These are phyloP conservation scores for Aldrovandia affinis DNA, from an alignment of 2,797 vertebrate genomes.

Conservation along the genomic window DNA sequence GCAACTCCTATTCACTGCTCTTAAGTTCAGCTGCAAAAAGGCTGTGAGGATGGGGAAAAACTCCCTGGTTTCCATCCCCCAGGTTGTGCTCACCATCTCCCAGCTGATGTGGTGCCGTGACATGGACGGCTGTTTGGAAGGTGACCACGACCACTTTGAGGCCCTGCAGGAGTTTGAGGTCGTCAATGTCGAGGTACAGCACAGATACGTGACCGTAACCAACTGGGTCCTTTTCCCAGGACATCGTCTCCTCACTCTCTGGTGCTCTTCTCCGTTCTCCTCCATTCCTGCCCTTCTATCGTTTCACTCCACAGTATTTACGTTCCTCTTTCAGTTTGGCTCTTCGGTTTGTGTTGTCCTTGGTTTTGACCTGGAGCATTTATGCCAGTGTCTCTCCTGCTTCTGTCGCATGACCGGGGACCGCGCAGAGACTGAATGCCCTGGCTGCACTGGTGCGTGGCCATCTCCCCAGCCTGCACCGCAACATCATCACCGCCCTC, in stretches of 20 bases:
- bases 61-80: neutral
- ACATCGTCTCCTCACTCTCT: neutral
- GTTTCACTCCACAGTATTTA: neutral
- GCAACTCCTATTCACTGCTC: neutral
- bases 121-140: conserved; percentile 77
- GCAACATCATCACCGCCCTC: conserved; percentile 86
- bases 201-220: conserved; percentile 6
- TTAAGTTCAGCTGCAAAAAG: neutral
- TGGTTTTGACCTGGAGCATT: neutral
- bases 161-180: conserved; percentile 79
- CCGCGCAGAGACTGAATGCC: conserved; percentile 80
- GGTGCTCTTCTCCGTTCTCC: neutral
- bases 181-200: conserved; percentile 78
- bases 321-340: neutral
- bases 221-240: neutral
- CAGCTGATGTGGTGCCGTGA: conserved; percentile 89
- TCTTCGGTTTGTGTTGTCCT: neutral
- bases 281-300: neutral
- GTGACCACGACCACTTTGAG: conserved; percentile 64
- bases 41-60: neutral
- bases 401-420: neutral
- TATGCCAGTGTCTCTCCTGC: neutral
- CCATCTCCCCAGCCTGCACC: conserved; percentile 78
- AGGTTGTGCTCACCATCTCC: conserved; percentile 87
- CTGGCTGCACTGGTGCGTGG: conserved; percentile 82